These are phyloP conservation scores for Gymnosoma rotundatum DNA, from an alignment of 2,888 invertebrate species.

Conservation along the genomic window DNA sequence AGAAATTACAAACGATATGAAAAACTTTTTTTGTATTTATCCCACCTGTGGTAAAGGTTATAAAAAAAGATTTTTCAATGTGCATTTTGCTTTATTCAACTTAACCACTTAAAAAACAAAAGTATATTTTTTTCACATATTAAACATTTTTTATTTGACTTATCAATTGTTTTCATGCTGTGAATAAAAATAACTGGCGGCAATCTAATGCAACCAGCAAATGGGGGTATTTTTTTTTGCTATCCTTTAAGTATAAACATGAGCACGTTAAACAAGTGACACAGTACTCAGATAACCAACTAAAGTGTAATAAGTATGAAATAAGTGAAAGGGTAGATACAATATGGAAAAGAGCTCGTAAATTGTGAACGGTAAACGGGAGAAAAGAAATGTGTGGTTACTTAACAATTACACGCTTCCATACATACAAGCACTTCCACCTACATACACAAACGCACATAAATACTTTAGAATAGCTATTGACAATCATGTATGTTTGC, in stretches of 20 bases:
- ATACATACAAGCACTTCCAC: constrained; percentile 4
- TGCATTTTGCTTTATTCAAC: too few species aligned
- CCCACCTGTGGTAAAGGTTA: too few species aligned
- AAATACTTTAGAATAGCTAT: constrained; percentile 8
- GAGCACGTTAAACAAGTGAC: constrained; percentile 54
- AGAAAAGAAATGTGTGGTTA: constrained; percentile 30
- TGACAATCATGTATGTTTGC: constrained; percentile 40
- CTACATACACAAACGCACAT: background rate
- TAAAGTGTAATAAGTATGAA: constrained; percentile 59
- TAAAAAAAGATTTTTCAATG: too few species aligned
- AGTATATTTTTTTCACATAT: too few species aligned
- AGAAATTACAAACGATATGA: too few species aligned
- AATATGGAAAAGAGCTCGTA: constrained; percentile 44
- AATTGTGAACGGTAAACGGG: constrained; percentile 48
- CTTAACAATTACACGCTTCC: constrained; percentile 45
- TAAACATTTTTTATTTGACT: background rate
- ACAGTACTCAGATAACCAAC: constrained; percentile 55
- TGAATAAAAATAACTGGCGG: constrained; percentile 18
- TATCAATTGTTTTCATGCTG: background rate
- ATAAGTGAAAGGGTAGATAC: constrained; percentile 38
- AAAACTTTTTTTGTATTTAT: too few species aligned
- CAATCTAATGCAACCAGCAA: constrained; percentile 60
- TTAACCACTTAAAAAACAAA: too few species aligned
- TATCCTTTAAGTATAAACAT: constrained; percentile 63
- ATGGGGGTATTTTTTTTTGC: constrained; percentile 64